These are phyloP conservation scores for Furcifer pardalis DNA, from an alignment of 2,797 vertebrate species.

Conservation along the genomic window DNA sequence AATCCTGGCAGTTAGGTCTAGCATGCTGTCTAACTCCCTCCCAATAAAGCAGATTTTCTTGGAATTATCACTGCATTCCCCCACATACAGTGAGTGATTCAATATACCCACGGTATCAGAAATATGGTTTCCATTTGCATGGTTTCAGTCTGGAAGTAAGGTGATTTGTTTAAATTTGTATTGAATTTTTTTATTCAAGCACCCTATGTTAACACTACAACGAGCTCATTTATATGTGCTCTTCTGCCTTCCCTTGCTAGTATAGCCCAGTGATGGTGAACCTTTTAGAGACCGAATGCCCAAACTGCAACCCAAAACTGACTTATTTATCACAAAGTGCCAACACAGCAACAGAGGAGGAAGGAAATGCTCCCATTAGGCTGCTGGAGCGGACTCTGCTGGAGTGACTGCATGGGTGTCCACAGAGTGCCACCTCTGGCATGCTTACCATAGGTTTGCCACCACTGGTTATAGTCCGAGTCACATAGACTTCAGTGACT, in stretches of 20 bases:
- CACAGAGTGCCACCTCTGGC: too few relatives aligned
- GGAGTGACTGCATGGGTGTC: too few relatives aligned
- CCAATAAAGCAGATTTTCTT: not conserved
- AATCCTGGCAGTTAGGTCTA: not conserved
- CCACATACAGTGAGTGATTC: too few relatives aligned
- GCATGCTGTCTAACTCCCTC: not conserved
- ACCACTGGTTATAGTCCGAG: too few relatives aligned
- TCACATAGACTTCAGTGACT: not conserved
- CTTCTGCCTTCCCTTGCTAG: not conserved
- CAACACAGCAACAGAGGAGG: too few relatives aligned
- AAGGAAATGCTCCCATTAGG: too few relatives aligned
- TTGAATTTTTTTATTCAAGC: not conserved
- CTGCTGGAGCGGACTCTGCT: too few relatives aligned
- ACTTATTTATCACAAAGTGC: too few relatives aligned
- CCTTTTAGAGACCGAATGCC: too few relatives aligned
- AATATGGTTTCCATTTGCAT: not conserved
- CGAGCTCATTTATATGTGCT: not conserved
- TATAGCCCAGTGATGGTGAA: too few relatives aligned
- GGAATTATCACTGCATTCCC: not conserved
- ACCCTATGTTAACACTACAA: not conserved
- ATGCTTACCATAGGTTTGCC: too few relatives aligned
- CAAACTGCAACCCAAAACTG: too few relatives aligned
- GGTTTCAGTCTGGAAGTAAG: not conserved
- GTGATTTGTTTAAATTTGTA: not conserved
- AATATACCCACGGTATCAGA: not conserved